Conservation (phyloP, 2,888 invertebrate species). For the Metallyticus violacea region DNA sequence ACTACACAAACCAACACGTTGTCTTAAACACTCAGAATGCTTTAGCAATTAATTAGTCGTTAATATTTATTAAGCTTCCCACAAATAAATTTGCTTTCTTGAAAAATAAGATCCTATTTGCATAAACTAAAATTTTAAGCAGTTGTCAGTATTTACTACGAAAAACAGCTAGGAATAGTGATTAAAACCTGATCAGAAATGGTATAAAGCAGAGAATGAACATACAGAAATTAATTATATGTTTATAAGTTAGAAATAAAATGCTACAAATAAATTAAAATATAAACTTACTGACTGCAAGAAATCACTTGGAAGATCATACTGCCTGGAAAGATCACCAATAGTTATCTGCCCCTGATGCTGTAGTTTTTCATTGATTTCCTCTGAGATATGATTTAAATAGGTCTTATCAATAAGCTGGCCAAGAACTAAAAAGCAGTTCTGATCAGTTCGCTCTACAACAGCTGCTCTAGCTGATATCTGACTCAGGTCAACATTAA, state of each 20-base stretch:
- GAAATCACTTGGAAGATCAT: constrained; percentile 90
- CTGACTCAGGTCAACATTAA: constrained; percentile 86
- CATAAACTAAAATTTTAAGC: too few species aligned
- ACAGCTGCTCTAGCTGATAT: constrained; percentile 66
- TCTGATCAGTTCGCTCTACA: constrained; percentile 68
- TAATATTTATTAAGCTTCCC: too few species aligned
- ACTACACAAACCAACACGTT: too few species aligned
- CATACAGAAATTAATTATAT: not conserved
- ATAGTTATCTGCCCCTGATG: constrained; percentile 83
- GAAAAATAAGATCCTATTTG: too few species aligned
- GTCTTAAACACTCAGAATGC: too few species aligned
- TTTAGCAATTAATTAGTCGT: too few species aligned
- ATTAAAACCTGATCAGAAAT: too few species aligned
- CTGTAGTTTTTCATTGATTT: constrained; percentile 88
- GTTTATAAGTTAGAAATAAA: not conserved
- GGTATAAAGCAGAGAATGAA: not conserved
- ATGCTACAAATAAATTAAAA: not conserved
- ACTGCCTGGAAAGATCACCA: constrained; percentile 80
- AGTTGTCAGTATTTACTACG: too few species aligned
- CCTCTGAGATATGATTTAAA: constrained; percentile 76
- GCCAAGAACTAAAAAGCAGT: constrained; percentile 77
- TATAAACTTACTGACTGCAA: constrained; percentile 58
- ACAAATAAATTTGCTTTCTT: too few species aligned
- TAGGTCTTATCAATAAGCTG: constrained; percentile 87
- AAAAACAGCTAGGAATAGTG: too few species aligned